Conservation (phyloP, 2,113 vertebrate species). For the Gnathonemus longibarbis region DNA sequence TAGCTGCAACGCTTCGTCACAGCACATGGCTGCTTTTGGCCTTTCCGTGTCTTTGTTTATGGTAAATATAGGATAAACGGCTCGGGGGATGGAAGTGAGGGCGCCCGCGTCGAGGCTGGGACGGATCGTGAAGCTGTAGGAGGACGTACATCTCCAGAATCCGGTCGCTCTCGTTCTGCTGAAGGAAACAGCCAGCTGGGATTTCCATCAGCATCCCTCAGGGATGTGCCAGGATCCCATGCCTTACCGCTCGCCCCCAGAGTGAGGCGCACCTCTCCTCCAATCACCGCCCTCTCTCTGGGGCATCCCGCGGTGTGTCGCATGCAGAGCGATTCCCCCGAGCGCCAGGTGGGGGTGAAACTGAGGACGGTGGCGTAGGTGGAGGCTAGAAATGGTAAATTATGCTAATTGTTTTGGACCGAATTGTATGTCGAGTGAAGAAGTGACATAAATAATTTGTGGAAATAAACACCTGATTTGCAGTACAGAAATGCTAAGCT, state of each 20-base stretch:
- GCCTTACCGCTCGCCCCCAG: not conserved
- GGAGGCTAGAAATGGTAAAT: not conserved
- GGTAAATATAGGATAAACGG: not conserved
- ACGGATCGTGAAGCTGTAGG: not conserved
- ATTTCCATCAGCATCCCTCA: not conserved
- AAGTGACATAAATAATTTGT: not conserved
- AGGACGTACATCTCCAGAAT: not conserved
- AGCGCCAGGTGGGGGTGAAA: not conserved
- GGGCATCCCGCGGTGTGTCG: not conserved
- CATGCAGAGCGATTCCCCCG: not conserved
- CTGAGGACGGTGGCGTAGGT: not conserved
- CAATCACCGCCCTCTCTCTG: not conserved
- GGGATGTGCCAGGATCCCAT: not conserved
- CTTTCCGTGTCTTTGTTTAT: not conserved
- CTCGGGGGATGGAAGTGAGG: not conserved
- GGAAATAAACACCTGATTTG: not conserved
- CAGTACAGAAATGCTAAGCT: not conserved
- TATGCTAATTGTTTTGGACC: constrained; percentile 7
- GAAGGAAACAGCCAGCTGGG: not conserved
- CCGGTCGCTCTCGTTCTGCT: not conserved
- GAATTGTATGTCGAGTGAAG: not conserved
- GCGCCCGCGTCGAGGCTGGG: not conserved
- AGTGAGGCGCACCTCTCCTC: not conserved
- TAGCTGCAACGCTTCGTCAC: not conserved
- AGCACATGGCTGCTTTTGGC: not conserved